A percentile compares a stretch with the other conserved stretches of the same genome.
These are phyloP conservation scores for Myiozetetes cayanensis DNA, from an alignment of 2,113 vertebrate genomes.

Conservation along the genomic window DNA sequence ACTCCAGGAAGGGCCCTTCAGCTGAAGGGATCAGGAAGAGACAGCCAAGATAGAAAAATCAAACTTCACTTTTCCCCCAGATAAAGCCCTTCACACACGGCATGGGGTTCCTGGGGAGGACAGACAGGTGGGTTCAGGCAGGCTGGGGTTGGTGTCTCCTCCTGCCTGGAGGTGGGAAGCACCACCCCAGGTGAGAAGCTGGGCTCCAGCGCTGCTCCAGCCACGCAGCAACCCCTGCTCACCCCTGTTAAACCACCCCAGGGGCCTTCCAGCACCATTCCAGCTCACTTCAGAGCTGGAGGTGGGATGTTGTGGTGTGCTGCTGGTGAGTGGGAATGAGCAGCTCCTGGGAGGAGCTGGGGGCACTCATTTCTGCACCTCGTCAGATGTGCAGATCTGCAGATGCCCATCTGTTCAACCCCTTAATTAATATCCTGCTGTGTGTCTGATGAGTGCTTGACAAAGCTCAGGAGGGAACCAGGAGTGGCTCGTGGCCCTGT, in stretches of 20 bases:
- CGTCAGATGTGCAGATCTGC: neutral
- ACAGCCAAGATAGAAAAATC: neutral
- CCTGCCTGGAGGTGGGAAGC: neutral
- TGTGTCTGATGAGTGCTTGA: neutral
- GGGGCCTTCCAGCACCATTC: neutral
- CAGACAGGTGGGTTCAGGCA: neutral
- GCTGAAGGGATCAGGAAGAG: neutral
- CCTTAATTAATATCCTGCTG: neutral
- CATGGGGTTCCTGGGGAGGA: neutral
- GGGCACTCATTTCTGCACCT: neutral
- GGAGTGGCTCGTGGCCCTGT: neutral
- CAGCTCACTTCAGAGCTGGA: neutral
- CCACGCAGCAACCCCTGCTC: neutral
- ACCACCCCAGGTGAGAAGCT: neutral
- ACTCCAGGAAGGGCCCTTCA: neutral
- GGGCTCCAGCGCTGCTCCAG: neutral
- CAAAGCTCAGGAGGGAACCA: neutral
- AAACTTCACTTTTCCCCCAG: neutral
- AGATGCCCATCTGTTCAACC: neutral
- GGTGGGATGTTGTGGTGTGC: neutral
- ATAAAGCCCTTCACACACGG: neutral
- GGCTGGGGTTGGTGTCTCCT: neutral
- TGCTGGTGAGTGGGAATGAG: neutral
- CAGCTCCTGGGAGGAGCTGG: neutral
- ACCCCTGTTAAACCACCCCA: accelerated